Percentiles rank a stretch among this genome's conserved stretches.
Evolutionary conservation across 23 tunicate genomes (phyloP).

Genomic region (Aplidium turbinatum): DNA sequence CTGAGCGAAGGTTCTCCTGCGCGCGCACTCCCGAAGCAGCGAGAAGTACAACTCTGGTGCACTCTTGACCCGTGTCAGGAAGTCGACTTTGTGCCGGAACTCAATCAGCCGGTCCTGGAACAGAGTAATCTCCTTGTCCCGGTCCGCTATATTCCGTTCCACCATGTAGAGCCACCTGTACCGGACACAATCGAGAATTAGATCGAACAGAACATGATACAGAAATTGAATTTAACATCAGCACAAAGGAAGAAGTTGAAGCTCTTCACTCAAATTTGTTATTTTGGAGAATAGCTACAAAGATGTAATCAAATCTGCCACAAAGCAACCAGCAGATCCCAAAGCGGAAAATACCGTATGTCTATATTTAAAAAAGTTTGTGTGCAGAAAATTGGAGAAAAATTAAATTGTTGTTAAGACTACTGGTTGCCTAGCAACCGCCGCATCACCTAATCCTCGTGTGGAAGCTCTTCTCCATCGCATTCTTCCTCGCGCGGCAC

Average conservation of each 20-base stretch:
- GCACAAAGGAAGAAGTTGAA: no score
- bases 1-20: constrained; percentile 49
- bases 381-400: no score
- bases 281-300: no score
- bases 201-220: no score
- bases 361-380: no score
- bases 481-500: constrained; percentile 46
- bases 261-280: no score
- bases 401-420: no score
- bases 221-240: no score
- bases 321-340: no score
- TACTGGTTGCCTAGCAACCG: no score
- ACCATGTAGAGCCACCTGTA: constrained; percentile 72
- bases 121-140: constrained; percentile 55
- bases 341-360: no score
- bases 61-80: constrained; percentile 47
- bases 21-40: constrained; percentile 47
- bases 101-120: constrained; percentile 61
- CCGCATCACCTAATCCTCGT: constrained; percentile 60
- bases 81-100: constrained; percentile 51
- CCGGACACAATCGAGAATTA: background rate
- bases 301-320: no score
- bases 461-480: constrained; percentile 53
- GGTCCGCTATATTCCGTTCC: constrained; percentile 47
- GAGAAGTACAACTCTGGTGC: constrained; percentile 55